Percentiles rank a stretch among this genome's conserved stretches.
Conservation (phyloP, 2,797 vertebrate species). For the Eulemur mongoz region DNA sequence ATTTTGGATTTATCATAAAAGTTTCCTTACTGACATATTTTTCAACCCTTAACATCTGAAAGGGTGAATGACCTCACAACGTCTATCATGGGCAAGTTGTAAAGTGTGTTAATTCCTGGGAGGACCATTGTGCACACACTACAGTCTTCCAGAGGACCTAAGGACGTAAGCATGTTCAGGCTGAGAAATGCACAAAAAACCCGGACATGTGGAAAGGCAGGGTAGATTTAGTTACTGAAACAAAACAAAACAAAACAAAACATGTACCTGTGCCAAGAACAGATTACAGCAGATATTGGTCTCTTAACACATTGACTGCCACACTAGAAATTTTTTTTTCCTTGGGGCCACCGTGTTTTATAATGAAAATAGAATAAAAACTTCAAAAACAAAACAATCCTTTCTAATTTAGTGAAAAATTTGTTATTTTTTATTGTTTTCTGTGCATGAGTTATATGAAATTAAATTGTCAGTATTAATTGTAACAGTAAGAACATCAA, state of each 20-base stretch:
- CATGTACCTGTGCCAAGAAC: background rate
- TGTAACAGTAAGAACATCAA: no score
- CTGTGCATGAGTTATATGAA: no score
- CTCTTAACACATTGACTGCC: background rate
- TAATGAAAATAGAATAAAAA: no score
- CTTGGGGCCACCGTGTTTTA: no score
- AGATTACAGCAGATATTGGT: background rate
- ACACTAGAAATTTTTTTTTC: no score
- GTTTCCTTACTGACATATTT: background rate
- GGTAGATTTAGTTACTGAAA: background rate
- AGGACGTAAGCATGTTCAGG: background rate
- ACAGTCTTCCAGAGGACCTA: background rate
- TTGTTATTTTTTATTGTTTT: no score
- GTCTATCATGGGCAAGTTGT: background rate
- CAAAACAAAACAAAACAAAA: background rate
- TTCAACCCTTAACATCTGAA: background rate
- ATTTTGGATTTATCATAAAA: conserved; percentile 17
- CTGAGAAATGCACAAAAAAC: background rate
- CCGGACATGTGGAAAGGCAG: background rate
- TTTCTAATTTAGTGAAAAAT: no score
- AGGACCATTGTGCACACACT: background rate
- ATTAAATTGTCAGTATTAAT: no score
- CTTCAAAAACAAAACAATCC: no score
- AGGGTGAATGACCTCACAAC: no score
- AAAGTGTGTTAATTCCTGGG: background rate